A percentile compares a stretch with the other conserved stretches of the same genome.
Evolutionary conservation across 2,797 vertebrate species (phyloP).

Genomic region (Paedocypris micromegethes): DNA sequence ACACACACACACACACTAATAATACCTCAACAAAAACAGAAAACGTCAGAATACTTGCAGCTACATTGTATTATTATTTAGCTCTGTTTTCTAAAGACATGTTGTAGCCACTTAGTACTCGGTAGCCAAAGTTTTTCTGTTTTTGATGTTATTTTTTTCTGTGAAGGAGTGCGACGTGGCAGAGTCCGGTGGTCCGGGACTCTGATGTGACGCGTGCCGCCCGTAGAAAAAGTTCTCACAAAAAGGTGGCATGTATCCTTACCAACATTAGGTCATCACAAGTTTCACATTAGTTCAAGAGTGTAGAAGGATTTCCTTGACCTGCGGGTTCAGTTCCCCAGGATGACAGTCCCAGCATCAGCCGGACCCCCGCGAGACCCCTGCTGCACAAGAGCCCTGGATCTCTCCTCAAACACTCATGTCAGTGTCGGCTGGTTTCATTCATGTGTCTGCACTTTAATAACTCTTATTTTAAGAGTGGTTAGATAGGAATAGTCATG

Average conservation of each 20-base stretch:
- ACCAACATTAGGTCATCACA: not conserved
- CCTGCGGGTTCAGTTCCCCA: conserved; percentile 57
- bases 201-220: conserved; percentile 72
- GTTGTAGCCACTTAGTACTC: no score
- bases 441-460: not conserved
- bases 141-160: not conserved
- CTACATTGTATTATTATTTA: no score
- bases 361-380: conserved; percentile 65
- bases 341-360: conserved; percentile 49
- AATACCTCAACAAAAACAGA: no score
- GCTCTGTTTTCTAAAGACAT: no score
- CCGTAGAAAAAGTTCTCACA: conserved; percentile 75
- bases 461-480: not conserved
- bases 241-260: conserved; percentile 89
- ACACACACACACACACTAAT: no score
- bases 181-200: conserved; percentile 71
- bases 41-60: no score
- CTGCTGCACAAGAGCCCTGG: conserved; percentile 72
- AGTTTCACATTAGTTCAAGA: not conserved
- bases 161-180: conserved; percentile 36
- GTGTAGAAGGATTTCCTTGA: not conserved
- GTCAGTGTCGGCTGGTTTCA: conserved; percentile 58
- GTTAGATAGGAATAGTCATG: no score
- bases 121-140: not conserved
- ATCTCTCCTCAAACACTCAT: conserved; percentile 74